Base-by-base conservation (phyloP, 2,888 invertebrate genomes). In the Orchesellides sinensis region DNA sequence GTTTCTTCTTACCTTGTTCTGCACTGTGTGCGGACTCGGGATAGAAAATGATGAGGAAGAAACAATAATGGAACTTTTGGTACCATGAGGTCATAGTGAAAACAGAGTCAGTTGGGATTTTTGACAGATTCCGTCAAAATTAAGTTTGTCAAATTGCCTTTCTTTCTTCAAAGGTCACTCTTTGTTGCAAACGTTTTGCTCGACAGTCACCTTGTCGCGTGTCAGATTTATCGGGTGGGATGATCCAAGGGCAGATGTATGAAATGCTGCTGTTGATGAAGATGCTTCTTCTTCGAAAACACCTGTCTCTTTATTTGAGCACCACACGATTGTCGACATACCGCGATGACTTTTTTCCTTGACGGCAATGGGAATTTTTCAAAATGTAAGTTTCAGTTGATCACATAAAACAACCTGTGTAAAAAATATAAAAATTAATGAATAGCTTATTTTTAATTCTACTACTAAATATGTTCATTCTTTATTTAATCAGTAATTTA, bases 81-180 rank as follows among this genome's bases (percentile, higher is more conserved):
- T 80, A 80, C 65, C 79, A 80, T 80, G 79, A 80, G 79, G 79
- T 80, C 79, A 80, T 80, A 72, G 65, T 80, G 79, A 72, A 78
- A 17, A 45, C 17, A 54, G 19, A 65, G n/a, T n/a, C n/a, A n/a
- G n/a, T n/a, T 32, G 52, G 29, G 74, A 65, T 25, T 59, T 27
- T 54, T 59, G 59, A 40, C 35, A 35, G 63, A 14, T 23, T 8
- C 10, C 10, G 40, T 63, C 63, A 6, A 63, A n/a, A 32, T 40
- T 40, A 40, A 14, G n/a, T 40, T 5, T 40, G 10, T 40, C 63
- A 12, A 21, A n/a, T n/a, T 59, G 8, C 25, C 25, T 27, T 23
- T 27, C 6, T 23, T 56, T 25, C 25, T 14, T 23, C 0, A 56
- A 54, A 56, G 56, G 35, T 70, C 35, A 70, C 56, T 32, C n/a